phyloP scores from a whole-genome alignment of 2,888 invertebrate genomes.

The Cantharis flavilabris region DNA sequence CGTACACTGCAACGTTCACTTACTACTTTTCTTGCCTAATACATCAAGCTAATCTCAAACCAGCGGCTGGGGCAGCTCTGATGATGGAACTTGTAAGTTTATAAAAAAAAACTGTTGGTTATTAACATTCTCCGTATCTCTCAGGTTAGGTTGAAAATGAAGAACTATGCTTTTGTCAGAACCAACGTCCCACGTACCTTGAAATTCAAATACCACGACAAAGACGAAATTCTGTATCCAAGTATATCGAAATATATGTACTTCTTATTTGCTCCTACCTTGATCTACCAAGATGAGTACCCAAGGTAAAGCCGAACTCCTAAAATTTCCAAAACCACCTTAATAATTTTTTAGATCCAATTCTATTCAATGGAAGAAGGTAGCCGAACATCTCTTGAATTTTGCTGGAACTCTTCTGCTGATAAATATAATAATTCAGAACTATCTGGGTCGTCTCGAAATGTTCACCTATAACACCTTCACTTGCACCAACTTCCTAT shows the following conservation, averaged over 20 bases:
- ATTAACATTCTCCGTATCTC: not conserved
- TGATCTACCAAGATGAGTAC: not conserved
- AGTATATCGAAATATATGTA: not conserved
- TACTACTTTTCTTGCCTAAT: not conserved
- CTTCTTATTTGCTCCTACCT: not conserved
- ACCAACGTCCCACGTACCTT: not conserved
- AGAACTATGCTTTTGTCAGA: not conserved
- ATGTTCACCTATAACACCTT: slow-evolving; percentile 60
- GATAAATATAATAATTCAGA: slow-evolving; percentile 77
- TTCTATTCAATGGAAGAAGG: slow-evolving; percentile 75
- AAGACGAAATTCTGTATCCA: not conserved
- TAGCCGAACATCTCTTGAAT: slow-evolving; percentile 71
- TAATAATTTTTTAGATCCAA: slow-evolving; percentile 63
- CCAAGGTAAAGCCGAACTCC: not conserved
- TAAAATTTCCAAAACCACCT: not conserved
- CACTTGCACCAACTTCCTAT: slow-evolving; percentile 50
- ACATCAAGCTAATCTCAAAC: not conserved
- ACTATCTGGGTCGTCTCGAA: slow-evolving; percentile 73
- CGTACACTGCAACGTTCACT: not conserved
- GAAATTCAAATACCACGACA: not conserved
- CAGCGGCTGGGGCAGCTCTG: not conserved
- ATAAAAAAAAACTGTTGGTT: not conserved
- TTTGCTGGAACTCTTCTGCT: slow-evolving; percentile 78
- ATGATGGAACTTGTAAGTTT: not conserved
- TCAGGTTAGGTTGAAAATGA: not conserved